Evolutionary conservation across 2,888 invertebrate genomes (phyloP), one percentile per base, ranked within the genome.

Genomic region (Scaptomyza cyrtandrae): DNA sequence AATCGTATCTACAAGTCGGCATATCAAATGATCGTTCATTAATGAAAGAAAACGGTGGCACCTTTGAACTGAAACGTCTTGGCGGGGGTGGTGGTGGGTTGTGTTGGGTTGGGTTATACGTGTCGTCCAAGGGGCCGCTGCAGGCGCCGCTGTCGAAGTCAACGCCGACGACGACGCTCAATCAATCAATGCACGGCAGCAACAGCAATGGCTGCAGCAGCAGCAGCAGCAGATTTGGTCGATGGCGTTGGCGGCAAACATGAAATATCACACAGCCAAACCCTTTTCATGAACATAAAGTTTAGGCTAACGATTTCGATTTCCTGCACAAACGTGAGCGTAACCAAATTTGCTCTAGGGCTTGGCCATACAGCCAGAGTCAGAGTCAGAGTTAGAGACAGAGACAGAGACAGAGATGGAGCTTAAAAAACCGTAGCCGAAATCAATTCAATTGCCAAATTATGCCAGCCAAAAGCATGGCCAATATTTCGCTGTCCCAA

Each of bases 281-380:
- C 86, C 86, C 85, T 85, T 86, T 83, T 62, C 75, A 79, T 78
- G 71, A 77, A 65, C 79, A 75, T 78, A 71, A 86, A 84, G 71
- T 82, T 80, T 81, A 73, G 72, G 61, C 67, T 71, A 71, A 78
- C 69, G 71, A 71, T 78, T 80, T 78, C 64, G 80, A 73, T 88
- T 86, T 88, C 80, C 88, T 84, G 84, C 72, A 59, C 83, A 85
- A 90, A 90, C 89, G 89, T 90, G 89, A 90, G 88, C 89, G 78
- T 87, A 85, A 75, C 79, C 86, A 77, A 88, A 88, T 85, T 78
- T 71, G 86, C 87, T 81, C 58, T 71, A 88, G 86, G 87, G 87
- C 80, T 86, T 83, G 86, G 82, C 81, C 68, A 71, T 43, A 59
- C 41, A 57, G 57, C 53, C 43, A 41, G 44, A 53, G 19, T 52